Percentiles rank a stretch among this genome's conserved stretches.
Conservation (phyloP, 2,113 vertebrate genomes). For the Trematomus loennbergii region DNA sequence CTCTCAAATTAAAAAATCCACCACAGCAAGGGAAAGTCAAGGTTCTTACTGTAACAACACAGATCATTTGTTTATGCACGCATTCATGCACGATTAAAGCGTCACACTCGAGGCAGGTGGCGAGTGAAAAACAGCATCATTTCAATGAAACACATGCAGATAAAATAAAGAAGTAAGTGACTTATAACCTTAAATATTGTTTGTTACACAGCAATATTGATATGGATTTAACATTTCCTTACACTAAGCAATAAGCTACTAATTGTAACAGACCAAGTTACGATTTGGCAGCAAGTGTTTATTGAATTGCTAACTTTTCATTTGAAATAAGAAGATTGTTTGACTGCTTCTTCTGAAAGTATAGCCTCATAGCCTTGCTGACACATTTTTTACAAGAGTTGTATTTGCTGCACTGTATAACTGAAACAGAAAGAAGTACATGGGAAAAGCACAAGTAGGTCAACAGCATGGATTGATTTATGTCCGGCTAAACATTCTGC, state of each 20-base stretch:
- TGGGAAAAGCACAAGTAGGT: neutral
- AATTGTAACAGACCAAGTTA: too few species aligned
- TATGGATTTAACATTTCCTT: neutral
- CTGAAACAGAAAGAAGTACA: neutral
- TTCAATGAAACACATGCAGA: too few species aligned
- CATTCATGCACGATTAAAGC: too few species aligned
- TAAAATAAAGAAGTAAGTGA: too few species aligned
- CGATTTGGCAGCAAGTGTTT: too few species aligned
- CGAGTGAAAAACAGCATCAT: too few species aligned
- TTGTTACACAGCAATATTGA: neutral
- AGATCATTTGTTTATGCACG: too few species aligned
- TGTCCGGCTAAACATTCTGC: constrained; percentile 24
- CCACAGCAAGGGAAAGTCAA: too few species aligned
- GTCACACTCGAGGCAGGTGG: too few species aligned
- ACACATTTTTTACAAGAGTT: neutral
- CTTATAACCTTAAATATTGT: too few species aligned
- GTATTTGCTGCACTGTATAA: neutral
- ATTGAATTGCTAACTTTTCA: neutral
- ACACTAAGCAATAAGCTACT: neutral
- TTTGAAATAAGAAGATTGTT: neutral
- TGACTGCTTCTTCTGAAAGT: neutral
- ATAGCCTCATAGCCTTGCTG: neutral
- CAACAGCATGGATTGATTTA: constrained; percentile 46
- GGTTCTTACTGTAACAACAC: too few species aligned
- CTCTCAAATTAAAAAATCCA: too few species aligned